phyloP scores from a whole-genome alignment of 1,140 invertebrate genomes.

The Cardiocondyla obscurior region DNA sequence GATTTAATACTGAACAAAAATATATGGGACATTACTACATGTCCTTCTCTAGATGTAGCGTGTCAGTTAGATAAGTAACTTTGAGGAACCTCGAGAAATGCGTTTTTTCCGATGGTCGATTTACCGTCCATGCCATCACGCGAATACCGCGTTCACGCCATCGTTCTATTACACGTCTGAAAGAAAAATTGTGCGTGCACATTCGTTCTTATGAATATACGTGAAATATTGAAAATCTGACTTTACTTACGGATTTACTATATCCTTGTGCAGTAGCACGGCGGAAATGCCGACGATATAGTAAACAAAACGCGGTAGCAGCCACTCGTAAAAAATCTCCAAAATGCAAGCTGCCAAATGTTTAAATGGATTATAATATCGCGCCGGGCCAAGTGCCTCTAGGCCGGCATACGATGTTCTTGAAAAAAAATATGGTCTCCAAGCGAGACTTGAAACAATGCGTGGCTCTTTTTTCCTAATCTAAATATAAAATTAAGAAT shows the following conservation, averaged over 20 bases:
- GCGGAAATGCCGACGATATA: conserved; percentile 86
- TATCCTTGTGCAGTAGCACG: conserved; percentile 89
- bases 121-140: conserved; percentile 87
- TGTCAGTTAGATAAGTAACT: conserved; percentile 88
- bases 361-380: conserved; percentile 79
- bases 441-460: conserved; percentile 87
- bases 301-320: conserved; percentile 84
- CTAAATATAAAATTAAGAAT: conserved; percentile 70
- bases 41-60: conserved; percentile 85
- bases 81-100: conserved; percentile 85
- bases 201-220: background rate
- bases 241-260: conserved; percentile 86
- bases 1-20: conserved; percentile 52
- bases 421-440: conserved; percentile 85
- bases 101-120: conserved; percentile 87
- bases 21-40: conserved; percentile 53
- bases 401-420: conserved; percentile 77
- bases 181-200: conserved; percentile 70
- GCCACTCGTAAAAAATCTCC: conserved; percentile 85
- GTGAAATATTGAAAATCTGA: background rate
- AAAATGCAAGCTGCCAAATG: conserved; percentile 80
- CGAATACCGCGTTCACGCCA: conserved; percentile 85
- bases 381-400: conserved; percentile 77
- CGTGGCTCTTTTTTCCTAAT: conserved; percentile 86
- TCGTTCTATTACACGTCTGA: conserved; percentile 84